These are phyloP conservation scores for Allophyes oxyacanthae DNA, from an alignment of 2,888 invertebrate species.

Conservation along the genomic window DNA sequence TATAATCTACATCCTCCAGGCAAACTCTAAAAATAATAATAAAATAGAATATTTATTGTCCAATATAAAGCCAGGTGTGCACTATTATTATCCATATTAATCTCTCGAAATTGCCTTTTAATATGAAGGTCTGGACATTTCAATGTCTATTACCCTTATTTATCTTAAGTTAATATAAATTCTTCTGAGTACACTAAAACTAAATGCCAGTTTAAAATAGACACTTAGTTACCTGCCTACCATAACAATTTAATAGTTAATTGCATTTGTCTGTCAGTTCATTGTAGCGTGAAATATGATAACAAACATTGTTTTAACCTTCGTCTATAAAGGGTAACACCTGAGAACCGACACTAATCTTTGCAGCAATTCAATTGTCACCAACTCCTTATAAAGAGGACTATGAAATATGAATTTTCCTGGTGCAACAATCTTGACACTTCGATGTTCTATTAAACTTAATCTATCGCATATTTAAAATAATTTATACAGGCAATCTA, in stretches of 20 bases:
- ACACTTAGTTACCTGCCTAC: neutral
- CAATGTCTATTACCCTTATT: too few species aligned
- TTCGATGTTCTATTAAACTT: conserved; percentile 3
- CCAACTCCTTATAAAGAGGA: conserved; percentile 23
- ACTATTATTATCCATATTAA: too few species aligned
- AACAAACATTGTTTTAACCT: conserved; percentile 49
- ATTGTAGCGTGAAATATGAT: conserved; percentile 45
- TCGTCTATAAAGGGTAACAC: conserved; percentile 36
- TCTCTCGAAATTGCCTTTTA: too few species aligned
- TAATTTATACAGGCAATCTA: neutral
- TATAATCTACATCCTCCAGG: conserved; percentile 35
- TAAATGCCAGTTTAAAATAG: too few species aligned
- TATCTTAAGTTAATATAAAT: too few species aligned
- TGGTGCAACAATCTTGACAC: conserved; percentile 2
- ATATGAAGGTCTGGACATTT: too few species aligned
- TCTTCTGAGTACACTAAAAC: too few species aligned
- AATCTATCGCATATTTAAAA: conserved; percentile 1
- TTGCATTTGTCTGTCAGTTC: conserved; percentile 33
- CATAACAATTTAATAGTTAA: too few species aligned
- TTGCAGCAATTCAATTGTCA: conserved; percentile 36
- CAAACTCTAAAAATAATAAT: conserved; percentile 14
- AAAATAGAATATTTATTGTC: conserved; percentile 28
- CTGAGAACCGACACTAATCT: conserved; percentile 34
- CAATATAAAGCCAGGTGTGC: conserved; percentile 21
- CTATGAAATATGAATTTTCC: conserved; percentile 20